Evolutionary conservation across 2,888 invertebrate species (phyloP).

Genomic region (Latheticus oryzae): DNA sequence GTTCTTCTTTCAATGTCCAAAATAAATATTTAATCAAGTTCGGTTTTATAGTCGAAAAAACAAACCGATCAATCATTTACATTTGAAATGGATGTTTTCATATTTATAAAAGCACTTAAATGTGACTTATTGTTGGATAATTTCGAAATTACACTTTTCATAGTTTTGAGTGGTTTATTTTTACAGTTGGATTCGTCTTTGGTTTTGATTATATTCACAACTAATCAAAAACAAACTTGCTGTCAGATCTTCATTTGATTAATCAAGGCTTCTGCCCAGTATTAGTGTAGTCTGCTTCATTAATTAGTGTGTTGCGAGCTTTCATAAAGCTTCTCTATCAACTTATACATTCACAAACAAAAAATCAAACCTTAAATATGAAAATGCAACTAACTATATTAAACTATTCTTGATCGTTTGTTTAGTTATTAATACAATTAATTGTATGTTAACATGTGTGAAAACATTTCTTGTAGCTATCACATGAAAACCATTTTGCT

Average conservation of each 20-base stretch:
- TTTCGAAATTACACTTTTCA: conserved; percentile 3
- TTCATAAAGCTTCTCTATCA: background rate
- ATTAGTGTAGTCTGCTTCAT: background rate
- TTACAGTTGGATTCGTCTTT: conserved; percentile 17
- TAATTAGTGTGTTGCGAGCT: background rate
- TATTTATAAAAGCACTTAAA: conserved; percentile 13
- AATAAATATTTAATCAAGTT: conserved; percentile 22
- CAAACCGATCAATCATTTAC: conserved; percentile 7
- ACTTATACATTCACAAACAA: background rate
- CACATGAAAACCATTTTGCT: no score
- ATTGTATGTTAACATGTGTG: no score
- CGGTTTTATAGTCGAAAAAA: conserved; percentile 5
- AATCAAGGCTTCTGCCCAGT: conserved; percentile 5
- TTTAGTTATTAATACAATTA: no score
- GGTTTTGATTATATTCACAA: background rate
- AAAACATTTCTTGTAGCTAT: no score
- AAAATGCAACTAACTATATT: no score
- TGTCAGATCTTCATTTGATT: conserved; percentile 26
- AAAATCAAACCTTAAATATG: background rate
- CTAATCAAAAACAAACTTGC: conserved; percentile 23
- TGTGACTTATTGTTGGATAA: conserved; percentile 14
- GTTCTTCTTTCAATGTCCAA: conserved; percentile 2
- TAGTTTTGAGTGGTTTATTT: conserved; percentile 7
- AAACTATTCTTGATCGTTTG: no score
- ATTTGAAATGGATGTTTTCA: conserved; percentile 10